Percentiles rank a stretch among this genome's conserved stretches.
phyloP scores from a whole-genome alignment of 2,797 vertebrate species.

The Decapterus maruadsi region DNA sequence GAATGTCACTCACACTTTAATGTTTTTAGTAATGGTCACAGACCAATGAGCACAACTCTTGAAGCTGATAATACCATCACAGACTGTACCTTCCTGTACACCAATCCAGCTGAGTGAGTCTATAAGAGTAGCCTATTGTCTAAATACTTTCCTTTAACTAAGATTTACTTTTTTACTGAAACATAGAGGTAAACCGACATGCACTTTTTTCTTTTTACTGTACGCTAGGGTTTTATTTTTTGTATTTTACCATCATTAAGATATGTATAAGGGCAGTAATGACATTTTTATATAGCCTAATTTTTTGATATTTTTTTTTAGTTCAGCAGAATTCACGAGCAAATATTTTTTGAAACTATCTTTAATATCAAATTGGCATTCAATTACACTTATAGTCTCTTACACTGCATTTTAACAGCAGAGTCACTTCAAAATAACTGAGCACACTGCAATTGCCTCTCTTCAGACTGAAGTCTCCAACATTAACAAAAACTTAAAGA shows the following conservation, averaged over 20 bases:
- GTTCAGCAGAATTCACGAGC: background rate
- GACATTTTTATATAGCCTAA: background rate
- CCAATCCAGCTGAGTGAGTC: background rate
- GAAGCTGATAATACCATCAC: background rate
- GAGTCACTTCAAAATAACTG: background rate
- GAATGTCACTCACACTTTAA: background rate
- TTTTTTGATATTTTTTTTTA: background rate
- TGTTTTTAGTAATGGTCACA: conserved; percentile 2
- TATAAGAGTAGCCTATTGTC: background rate
- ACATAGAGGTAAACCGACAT: background rate
- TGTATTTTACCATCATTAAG: background rate
- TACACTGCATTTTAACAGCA: background rate
- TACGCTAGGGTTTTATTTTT: too few relatives aligned
- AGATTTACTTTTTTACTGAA: background rate
- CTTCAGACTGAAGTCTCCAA: background rate
- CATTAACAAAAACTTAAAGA: background rate
- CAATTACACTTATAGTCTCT: background rate
- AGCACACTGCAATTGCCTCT: background rate
- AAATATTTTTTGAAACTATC: background rate
- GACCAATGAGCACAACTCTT: background rate
- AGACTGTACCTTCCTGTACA: background rate
- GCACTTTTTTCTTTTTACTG: too few relatives aligned
- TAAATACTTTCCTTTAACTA: background rate
- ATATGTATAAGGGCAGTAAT: background rate
- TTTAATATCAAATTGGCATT: background rate